These are phyloP conservation scores for Himalopsyche anomala DNA, from an alignment of 2,888 invertebrate species.

Conservation along the genomic window DNA sequence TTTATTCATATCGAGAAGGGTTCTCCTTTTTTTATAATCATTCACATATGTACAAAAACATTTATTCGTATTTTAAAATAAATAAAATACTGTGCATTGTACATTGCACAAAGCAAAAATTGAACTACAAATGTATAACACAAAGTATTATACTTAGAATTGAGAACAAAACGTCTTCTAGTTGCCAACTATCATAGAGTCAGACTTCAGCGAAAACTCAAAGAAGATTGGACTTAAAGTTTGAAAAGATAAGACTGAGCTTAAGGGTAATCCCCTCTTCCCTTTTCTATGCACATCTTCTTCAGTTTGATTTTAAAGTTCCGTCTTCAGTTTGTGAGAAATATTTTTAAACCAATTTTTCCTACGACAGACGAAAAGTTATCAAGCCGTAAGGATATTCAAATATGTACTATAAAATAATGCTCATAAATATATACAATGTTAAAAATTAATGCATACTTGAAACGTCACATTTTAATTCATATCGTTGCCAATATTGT, in stretches of 20 bases:
- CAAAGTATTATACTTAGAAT: background rate
- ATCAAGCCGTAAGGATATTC: background rate
- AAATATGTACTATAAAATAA: too few relatives aligned
- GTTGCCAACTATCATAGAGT: slow-evolving; percentile 52
- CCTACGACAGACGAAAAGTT: background rate
- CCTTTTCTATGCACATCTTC: slow-evolving; percentile 43
- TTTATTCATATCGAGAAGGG: too few relatives aligned
- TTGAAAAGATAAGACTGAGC: slow-evolving; percentile 57
- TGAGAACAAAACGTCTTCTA: slow-evolving; percentile 48
- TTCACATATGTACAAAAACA: too few relatives aligned
- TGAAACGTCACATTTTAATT: too few relatives aligned
- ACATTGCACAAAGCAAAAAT: too few relatives aligned
- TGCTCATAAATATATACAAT: too few relatives aligned
- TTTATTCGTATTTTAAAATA: too few relatives aligned
- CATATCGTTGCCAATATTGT: too few relatives aligned
- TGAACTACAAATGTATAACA: background rate
- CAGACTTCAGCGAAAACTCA: slow-evolving; percentile 54
- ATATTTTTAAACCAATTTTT: background rate
- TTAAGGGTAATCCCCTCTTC: slow-evolving; percentile 53
- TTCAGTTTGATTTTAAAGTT: slow-evolving; percentile 14
- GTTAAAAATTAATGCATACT: too few relatives aligned
- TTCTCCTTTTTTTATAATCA: too few relatives aligned
- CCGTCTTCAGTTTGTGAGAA: background rate
- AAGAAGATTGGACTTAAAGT: slow-evolving; percentile 56
- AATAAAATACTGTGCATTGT: too few relatives aligned